phyloP scores from a whole-genome alignment of 1,140 invertebrate species.

The Cotesia chilonis region DNA sequence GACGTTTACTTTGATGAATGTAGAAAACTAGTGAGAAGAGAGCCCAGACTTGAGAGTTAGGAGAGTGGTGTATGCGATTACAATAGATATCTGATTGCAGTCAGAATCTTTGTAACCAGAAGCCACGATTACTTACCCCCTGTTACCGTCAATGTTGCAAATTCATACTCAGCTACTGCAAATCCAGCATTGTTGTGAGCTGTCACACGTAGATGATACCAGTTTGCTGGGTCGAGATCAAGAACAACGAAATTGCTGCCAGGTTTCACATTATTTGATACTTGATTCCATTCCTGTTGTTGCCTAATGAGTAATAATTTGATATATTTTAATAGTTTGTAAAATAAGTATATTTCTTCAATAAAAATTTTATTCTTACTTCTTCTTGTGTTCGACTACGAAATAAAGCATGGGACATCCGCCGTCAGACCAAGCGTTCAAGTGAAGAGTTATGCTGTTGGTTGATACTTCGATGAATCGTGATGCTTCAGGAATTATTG shows the following conservation, averaged over 20 bases:
- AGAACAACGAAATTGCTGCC: constrained; percentile 90
- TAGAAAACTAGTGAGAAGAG: too few relatives aligned
- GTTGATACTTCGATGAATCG: constrained; percentile 91
- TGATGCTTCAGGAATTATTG: constrained; percentile 87
- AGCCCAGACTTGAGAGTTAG: too few relatives aligned
- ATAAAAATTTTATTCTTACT: constrained; percentile 67
- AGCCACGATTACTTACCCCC: constrained; percentile 76
- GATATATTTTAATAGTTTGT: too few relatives aligned
- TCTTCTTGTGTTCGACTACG: constrained; percentile 94
- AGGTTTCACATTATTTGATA: constrained; percentile 91
- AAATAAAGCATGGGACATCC: constrained; percentile 96
- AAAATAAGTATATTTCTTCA: too few relatives aligned
- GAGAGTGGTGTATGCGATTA: neutral
- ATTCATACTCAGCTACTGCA: constrained; percentile 92
- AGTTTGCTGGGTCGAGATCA: constrained; percentile 90
- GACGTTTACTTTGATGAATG: too few relatives aligned
- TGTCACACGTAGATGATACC: constrained; percentile 91
- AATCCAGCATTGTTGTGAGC: constrained; percentile 96
- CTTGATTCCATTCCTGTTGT: constrained; percentile 89
- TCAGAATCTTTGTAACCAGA: constrained; percentile 7
- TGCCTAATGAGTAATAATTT: constrained; percentile 63
- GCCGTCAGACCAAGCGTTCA: constrained; percentile 92
- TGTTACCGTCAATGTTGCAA: constrained; percentile 91
- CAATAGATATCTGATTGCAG: neutral
- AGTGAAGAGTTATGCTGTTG: constrained; percentile 88